Percentiles rank a stretch among this genome's conserved stretches.
Evolutionary conservation across 2,888 invertebrate species (phyloP).

Genomic region (Calameuta idolon): DNA sequence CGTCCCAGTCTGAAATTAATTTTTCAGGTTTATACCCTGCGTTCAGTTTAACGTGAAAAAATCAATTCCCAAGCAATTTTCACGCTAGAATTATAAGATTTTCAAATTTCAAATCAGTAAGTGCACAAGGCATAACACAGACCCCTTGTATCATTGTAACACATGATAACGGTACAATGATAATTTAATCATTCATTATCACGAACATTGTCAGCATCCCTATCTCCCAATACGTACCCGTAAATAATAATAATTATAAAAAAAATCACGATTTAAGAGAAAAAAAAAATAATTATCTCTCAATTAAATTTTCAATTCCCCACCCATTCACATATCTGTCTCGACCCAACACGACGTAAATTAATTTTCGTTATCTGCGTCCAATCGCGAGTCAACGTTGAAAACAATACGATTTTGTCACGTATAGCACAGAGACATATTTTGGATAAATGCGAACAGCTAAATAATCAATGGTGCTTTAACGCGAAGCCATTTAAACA

Average conservation of each 20-base stretch:
- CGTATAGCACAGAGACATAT: not conserved
- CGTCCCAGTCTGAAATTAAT: not conserved
- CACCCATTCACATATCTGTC: too few species aligned
- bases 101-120: not conserved
- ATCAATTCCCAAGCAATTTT: not conserved
- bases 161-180: not conserved
- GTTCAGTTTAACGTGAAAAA: not conserved
- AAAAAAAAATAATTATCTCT: too few species aligned
- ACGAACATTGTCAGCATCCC: not conserved
- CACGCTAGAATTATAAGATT: not conserved
- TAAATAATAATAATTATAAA: too few species aligned
- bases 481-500: constrained; percentile 20
- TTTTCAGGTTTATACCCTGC: not conserved
- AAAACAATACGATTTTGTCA: too few species aligned
- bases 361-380: too few species aligned
- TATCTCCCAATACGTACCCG: not conserved
- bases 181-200: not conserved
- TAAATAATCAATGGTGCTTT: constrained; percentile 32
- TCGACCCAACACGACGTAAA: too few species aligned
- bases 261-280: too few species aligned
- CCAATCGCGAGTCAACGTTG: too few species aligned
- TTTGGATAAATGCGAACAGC: constrained; percentile 12
- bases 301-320: too few species aligned
- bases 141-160: not conserved
- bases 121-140: not conserved